Conservation (phyloP, 2,797 vertebrate species). For the Chelonia mydas region DNA sequence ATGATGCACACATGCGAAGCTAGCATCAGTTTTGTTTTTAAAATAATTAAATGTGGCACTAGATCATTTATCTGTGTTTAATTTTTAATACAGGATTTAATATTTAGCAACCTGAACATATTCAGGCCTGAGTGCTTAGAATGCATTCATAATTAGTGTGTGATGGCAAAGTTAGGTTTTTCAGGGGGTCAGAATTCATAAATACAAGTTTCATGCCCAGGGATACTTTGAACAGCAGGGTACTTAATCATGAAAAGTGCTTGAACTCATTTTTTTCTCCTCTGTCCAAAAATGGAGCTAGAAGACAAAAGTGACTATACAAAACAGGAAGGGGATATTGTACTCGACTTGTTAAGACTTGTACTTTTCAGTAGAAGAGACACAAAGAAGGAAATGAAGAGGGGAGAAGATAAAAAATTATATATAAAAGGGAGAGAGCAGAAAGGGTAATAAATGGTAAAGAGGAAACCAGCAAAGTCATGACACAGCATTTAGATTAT, state of each 20-base stretch:
- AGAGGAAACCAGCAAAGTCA: slow-evolving; percentile 8
- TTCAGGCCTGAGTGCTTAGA: slow-evolving; percentile 57
- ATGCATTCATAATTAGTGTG: slow-evolving; percentile 20
- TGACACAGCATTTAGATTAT: background rate
- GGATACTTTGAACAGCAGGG: slow-evolving; percentile 61
- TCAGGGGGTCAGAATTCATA: slow-evolving; percentile 64
- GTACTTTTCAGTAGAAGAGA: slow-evolving; percentile 5
- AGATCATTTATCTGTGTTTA: slow-evolving; percentile 44
- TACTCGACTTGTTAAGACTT: background rate
- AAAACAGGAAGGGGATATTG: slow-evolving; percentile 34
- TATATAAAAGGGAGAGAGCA: background rate
- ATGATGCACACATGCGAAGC: rapidly evolving
- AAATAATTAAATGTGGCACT: slow-evolving; percentile 19
- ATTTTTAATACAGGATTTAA: slow-evolving; percentile 59
- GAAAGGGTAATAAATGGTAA: background rate
- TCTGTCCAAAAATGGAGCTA: background rate
- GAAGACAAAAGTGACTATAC: slow-evolving; percentile 16
- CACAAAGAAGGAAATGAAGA: background rate
- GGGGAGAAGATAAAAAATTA: slow-evolving; percentile 17
- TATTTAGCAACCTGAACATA: slow-evolving; percentile 29
- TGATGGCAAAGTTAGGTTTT: slow-evolving; percentile 53
- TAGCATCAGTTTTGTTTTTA: background rate
- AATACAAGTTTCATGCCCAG: slow-evolving; percentile 66
- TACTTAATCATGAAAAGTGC: slow-evolving; percentile 66
- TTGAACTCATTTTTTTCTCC: background rate